Evolutionary conservation across 1,140 invertebrate genomes (phyloP), one percentile per base, ranked within the genome.

Genomic region (Drosophila auraria): DNA sequence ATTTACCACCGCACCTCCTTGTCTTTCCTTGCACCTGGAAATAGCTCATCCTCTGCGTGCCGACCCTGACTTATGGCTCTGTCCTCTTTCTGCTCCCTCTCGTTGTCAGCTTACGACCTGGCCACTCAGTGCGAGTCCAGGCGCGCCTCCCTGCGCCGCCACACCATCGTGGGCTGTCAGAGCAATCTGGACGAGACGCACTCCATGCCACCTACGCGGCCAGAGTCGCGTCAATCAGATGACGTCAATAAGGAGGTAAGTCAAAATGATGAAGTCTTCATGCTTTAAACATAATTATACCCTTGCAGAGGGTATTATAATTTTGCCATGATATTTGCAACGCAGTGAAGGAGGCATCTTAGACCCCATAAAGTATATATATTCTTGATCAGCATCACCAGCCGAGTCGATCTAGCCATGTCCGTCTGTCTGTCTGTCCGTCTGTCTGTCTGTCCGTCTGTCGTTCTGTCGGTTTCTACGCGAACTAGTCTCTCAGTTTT

Each of bases 121-220:
- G 96, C 96, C 57, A 97, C 96, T 15, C 96, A 97, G 81, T 96
- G 96, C 91, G 96, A 96, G 60, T 95, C 95, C 44, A 93, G 95
- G 60, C 94, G 95, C 44, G 95, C 95, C 23, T 95, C 95, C 5
- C 94, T 95, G 87, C 94, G 96, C n/a, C 95, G 96, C 40, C 96
- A 97, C 91, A 96, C 96, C 1, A 95, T 96, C 14, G 94, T 94
- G 9, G 94, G 94, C 73, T 95, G 94, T 91, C 94, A 94, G 63
- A 94, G 89, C 80, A 94, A 93, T 74, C 94, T 93, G 87, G 93
- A 93, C 93, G 87, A 93, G 93, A 91, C 94, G 30, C 94, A 96
- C 49, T 97, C 96, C 5, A 94, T 97, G 68, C 96, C 96, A 30
- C 96, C 96, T 80, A 96, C 96, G 3, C 87, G 95, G 45, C 95